A percentile compares a stretch with the other conserved stretches of the same genome.
Conservation (phyloP, 2,888 invertebrate genomes). For the Pogonocherus hispidulus region DNA sequence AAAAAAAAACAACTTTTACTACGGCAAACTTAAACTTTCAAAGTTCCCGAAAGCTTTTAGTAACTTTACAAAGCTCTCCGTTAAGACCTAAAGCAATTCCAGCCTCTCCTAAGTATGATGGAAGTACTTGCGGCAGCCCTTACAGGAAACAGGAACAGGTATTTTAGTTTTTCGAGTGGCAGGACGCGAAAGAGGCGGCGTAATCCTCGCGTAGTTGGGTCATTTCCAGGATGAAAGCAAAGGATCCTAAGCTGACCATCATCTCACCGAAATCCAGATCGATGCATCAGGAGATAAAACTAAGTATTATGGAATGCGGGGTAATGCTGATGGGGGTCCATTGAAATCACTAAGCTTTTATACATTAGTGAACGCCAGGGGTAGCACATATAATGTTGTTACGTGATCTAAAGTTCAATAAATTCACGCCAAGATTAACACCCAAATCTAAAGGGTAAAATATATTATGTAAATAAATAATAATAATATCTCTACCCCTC, state of each 20-base stretch:
- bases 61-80: background rate
- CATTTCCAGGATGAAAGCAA: constrained; percentile 47
- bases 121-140: constrained; percentile 6
- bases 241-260: constrained; percentile 63
- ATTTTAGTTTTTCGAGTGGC: constrained; percentile 8
- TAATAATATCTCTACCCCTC: too few relatives aligned
- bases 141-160: constrained; percentile 23
- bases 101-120: constrained; percentile 13
- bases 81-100: constrained; percentile 4
- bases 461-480: too few relatives aligned
- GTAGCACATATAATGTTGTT: background rate
- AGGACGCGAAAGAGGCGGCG: constrained; percentile 46
- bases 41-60: constrained; percentile 9
- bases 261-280: constrained; percentile 60
- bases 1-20: background rate
- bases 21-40: too few relatives aligned
- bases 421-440: too few relatives aligned
- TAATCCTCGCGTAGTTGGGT: constrained; percentile 48
- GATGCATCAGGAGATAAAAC: constrained; percentile 63
- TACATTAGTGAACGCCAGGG: constrained; percentile 41
- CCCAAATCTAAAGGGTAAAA: too few relatives aligned
- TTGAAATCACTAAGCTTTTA: constrained; percentile 49
- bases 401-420: too few relatives aligned
- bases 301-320: constrained; percentile 66
- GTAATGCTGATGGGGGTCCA: constrained; percentile 55